These are phyloP conservation scores for Bettongia penicillata DNA, from an alignment of 2,113 vertebrate genomes.

Conservation along the genomic window DNA sequence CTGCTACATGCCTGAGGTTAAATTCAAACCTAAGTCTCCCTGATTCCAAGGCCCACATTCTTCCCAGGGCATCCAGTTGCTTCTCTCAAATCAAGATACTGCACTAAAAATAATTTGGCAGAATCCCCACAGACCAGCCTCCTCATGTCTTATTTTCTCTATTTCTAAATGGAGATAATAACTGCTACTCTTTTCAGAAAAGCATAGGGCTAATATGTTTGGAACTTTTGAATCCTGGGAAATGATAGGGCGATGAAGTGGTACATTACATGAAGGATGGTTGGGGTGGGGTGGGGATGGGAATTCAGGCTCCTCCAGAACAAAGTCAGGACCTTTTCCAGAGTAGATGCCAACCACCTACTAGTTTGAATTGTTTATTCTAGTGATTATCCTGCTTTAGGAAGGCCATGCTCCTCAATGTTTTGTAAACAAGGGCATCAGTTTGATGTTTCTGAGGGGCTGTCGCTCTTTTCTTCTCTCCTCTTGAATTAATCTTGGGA, in stretches of 20 bases:
- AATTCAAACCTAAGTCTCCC: background rate
- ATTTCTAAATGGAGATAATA: conserved; percentile 7
- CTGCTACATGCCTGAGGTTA: background rate
- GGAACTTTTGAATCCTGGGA: conserved; percentile 5
- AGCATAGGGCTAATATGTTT: background rate
- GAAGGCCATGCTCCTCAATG: conserved; percentile 7
- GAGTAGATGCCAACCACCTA: background rate
- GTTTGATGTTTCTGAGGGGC: background rate
- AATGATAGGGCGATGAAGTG: background rate
- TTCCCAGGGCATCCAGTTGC: background rate
- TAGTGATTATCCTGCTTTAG: background rate
- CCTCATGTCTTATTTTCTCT: background rate
- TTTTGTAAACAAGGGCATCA: conserved; percentile 13
- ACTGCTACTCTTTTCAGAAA: background rate
- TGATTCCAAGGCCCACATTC: background rate
- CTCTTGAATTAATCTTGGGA: conserved; percentile 43
- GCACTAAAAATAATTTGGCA: conserved; percentile 1
- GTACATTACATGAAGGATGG: background rate
- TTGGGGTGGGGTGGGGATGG: background rate
- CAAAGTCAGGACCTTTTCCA: background rate
- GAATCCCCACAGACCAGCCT: background rate
- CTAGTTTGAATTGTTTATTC: background rate
- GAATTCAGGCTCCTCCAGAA: background rate
- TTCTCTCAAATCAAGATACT: background rate
- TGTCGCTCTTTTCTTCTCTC: conserved; percentile 2